Evolutionary conservation across 1,140 invertebrate species (phyloP), one percentile per base, ranked within the genome.

Genomic region (Megathymus violae): DNA sequence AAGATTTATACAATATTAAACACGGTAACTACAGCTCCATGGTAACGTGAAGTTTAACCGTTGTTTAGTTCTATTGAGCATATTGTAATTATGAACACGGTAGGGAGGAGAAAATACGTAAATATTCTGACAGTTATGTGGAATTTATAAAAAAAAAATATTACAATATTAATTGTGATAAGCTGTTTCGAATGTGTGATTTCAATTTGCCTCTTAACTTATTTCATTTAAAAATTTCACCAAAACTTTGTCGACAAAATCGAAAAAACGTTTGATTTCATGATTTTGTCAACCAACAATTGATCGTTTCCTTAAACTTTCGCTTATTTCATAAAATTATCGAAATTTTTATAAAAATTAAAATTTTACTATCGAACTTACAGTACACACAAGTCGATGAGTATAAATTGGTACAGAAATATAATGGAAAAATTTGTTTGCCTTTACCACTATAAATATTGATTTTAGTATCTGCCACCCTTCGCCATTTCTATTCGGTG

Each of bases 1-100:
- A 69, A 78, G 74, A 81, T 77, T 62, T 52, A 61, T 52, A 34
- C 64, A 38, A 67, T 67, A 62, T 51, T 31, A 59, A 47, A 59
- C 43, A 47, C 44, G 43, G 27, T 36, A 51, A 51, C 27, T 51
- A 31, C 15, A 51, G 48, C 48, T 44, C 43, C 43, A 47, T 59
- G 43, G 48, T 38, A 48, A 59, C 48, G 43, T 48, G 19, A 59
- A 47, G 56, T 47, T 47, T 9, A 47, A 59, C 56, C 43, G 43
- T 59, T 31, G 43, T n/a, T n/a, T n/a, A 58, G 17, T 46, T 38
- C 16, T 36, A 46, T 46, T 16, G 15, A 27, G 44, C 44, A 36
- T 10, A 58, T 10, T 44, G 14, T 46, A 46, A 58, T 58, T 58
- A 34, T 58, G 31, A 46, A 43, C 27, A 13, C 41, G 43, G 46